A percentile compares a stretch with the other conserved stretches of the same genome.
Evolutionary conservation across 2,113 vertebrate species (phyloP).

Genomic region (Apodemus sylvaticus): DNA sequence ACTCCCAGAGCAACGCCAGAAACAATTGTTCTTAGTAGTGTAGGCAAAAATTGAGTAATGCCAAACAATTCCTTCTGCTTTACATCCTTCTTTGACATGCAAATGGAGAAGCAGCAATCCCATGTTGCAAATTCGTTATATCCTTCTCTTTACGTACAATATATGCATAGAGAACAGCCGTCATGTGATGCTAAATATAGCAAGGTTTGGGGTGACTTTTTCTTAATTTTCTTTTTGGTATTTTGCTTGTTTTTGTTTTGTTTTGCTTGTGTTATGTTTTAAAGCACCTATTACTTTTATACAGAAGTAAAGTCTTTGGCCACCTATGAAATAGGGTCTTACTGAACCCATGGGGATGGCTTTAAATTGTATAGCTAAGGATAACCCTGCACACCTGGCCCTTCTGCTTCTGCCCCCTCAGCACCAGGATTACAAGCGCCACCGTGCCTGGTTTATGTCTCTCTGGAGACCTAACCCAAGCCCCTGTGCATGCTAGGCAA

Average conservation of each 20-base stretch:
- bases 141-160: background rate
- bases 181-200: background rate
- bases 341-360: background rate
- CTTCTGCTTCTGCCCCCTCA: background rate
- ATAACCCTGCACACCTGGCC: background rate
- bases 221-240: background rate
- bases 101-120: conserved; percentile 31
- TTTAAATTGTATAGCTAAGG: background rate
- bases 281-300: background rate
- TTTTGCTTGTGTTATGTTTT: background rate
- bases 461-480: background rate
- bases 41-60: conserved; percentile 37
- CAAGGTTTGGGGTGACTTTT: background rate
- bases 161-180: background rate
- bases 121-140: background rate
- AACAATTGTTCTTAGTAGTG: conserved; percentile 36
- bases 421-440: background rate
- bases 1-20: conserved; percentile 32
- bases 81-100: background rate
- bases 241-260: background rate
- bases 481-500: background rate
- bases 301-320: background rate
- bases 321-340: background rate
- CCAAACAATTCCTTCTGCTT: background rate
- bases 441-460: background rate